These are phyloP conservation scores for Hypomesus transpacificus DNA, from an alignment of 2,113 vertebrate genomes.

Conservation along the genomic window DNA sequence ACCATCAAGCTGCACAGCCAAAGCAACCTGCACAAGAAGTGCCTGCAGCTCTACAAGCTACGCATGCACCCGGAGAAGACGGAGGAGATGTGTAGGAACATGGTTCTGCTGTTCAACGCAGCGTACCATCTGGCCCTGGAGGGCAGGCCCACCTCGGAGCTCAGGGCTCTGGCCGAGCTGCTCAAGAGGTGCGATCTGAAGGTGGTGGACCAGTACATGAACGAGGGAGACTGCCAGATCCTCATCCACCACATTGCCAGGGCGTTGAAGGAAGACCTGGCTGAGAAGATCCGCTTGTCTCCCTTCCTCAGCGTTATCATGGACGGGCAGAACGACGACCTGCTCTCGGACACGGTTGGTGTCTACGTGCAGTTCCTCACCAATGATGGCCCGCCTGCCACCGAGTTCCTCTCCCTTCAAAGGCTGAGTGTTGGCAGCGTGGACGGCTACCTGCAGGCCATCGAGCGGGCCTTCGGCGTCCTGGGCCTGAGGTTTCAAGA, in stretches of 20 bases:
- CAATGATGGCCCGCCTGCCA: slow-evolving; percentile 82
- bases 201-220: slow-evolving; percentile 97
- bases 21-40: slow-evolving; percentile 98
- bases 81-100: slow-evolving; percentile 95
- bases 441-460: slow-evolving; percentile 88
- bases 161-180: slow-evolving; percentile 89
- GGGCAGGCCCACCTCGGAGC: slow-evolving; percentile 88
- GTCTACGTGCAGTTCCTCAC: slow-evolving; percentile 90
- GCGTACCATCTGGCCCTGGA: slow-evolving; percentile 92
- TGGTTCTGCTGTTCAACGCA: slow-evolving; percentile 90
- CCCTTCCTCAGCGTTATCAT: slow-evolving; percentile 91
- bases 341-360: slow-evolving; percentile 87
- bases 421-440: slow-evolving; percentile 80
- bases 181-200: slow-evolving; percentile 93
- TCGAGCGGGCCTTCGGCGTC: slow-evolving; percentile 85
- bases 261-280: slow-evolving; percentile 86
- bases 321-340: slow-evolving; percentile 86
- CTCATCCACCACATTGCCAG: slow-evolving; percentile 89
- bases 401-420: slow-evolving; percentile 90
- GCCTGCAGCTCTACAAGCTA: slow-evolving; percentile 95
- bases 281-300: slow-evolving; percentile 89
- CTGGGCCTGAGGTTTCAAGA: slow-evolving; percentile 87
- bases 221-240: slow-evolving; percentile 92
- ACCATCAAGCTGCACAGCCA: slow-evolving; percentile 98
- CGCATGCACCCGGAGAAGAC: slow-evolving; percentile 98